Base-by-base conservation (phyloP, 1,140 invertebrate genomes). In the Dolichoris vasculosae region DNA sequence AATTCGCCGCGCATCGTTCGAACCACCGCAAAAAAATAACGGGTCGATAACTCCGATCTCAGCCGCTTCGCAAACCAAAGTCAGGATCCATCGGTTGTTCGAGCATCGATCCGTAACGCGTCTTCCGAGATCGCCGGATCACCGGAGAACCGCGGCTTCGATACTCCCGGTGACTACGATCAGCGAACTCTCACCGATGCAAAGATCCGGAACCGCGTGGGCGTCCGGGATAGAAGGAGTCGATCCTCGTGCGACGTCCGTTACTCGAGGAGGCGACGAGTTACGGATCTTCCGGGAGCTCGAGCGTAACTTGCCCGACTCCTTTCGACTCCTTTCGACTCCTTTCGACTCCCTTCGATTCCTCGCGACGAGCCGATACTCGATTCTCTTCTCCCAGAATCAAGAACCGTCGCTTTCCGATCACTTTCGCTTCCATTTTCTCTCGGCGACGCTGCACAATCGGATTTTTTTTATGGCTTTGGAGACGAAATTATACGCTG, bases 171-270 rank as follows among this genome's bases (percentile, higher is more conserved):
- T n/a, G n/a, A n/a, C n/a, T n/a, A n/a, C n/a, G n/a, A n/a, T n/a
- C n/a, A 13, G 0, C 13, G 7, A 20, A 2, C 40, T n/a, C 26
- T 2, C 20, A 23, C 17, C 7, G 40, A 23, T 7, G 32, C 55
- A 38, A 64, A 59, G 20, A 48, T 63, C 32, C 51, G 48, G 48
- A 38, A 4, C 26, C 59, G 76, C 78, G 84, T 85, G 76, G 84
- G 84, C 78, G 84, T 81, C 84, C 76, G 84, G 51, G 84, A 85
- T 76, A 85, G 84, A 55, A 81, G 67, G 84, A 81, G 67, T 32
- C 26, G n/a, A 23, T 1, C 32, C 26, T n/a, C n/a, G n/a, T n/a
- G n/a, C 51, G 35, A 30, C 38, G 48, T 38, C 82, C 82, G 82
- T 83, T 83, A 83, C 82, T 83, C 38, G 48, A 26, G 71, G 67